A percentile compares a stretch with the other conserved stretches of the same genome.
phyloP scores from a whole-genome alignment of 2,888 invertebrate genomes.

The Thymelicus lineola region DNA sequence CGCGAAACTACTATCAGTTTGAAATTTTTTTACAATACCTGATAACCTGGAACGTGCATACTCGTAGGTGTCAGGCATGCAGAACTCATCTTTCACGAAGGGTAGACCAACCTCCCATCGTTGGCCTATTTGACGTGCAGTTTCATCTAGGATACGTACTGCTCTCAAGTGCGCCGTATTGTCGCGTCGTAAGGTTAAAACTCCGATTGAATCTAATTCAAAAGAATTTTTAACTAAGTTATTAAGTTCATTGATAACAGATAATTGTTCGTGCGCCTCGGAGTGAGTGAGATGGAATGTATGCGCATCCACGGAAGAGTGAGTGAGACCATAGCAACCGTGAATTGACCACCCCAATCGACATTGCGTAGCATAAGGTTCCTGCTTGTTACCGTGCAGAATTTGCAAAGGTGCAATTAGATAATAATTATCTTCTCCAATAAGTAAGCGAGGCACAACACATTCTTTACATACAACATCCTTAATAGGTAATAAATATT shows the following conservation, averaged over 20 bases:
- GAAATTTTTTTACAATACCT: slow-evolving; percentile 38
- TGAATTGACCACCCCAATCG: slow-evolving; percentile 43
- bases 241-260: no score
- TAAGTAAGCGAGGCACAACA: slow-evolving; percentile 40
- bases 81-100: slow-evolving; percentile 40
- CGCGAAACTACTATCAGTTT: slow-evolving; percentile 26
- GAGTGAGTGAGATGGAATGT: slow-evolving; percentile 39
- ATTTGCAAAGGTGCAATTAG: slow-evolving; percentile 41
- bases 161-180: no score
- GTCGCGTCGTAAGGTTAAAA: slow-evolving; percentile 42
- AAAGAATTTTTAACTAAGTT: no score
- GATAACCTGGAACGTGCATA: slow-evolving; percentile 36
- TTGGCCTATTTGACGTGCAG: slow-evolving; percentile 38
- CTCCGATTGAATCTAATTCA: no score
- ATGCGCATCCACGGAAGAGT: slow-evolving; percentile 33
- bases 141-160: slow-evolving; percentile 43
- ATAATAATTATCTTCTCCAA: slow-evolving; percentile 45
- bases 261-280: no score
- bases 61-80: slow-evolving; percentile 41
- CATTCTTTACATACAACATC: slow-evolving; percentile 40
- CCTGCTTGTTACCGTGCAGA: slow-evolving; percentile 35
- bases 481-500: no score
- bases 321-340: slow-evolving; percentile 40
- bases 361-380: slow-evolving; percentile 42
- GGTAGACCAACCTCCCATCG: slow-evolving; percentile 46